Base-by-base conservation (phyloP, 2,888 invertebrate species). In the Nomada fabriciana region DNA sequence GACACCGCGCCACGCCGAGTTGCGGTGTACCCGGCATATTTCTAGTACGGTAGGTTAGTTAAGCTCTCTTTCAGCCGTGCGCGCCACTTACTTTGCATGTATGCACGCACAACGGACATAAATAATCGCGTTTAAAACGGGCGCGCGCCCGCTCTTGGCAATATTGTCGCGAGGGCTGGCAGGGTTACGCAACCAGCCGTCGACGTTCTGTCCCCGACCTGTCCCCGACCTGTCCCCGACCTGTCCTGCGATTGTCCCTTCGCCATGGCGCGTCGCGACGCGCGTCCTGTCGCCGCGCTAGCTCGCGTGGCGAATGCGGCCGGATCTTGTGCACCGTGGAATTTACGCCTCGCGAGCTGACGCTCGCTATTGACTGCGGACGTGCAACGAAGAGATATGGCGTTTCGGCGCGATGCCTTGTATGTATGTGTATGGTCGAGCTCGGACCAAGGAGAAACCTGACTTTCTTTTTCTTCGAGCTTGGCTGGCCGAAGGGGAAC, bases 31-130 rank as follows among this genome's bases (percentile, higher is more conserved):
- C 86, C 82, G 79, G 79, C 82, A 77, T 86, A 84, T 88, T 88
- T 90, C 84, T 83, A 84, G 86, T 91, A 87, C 86, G 89, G 91
- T 90, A 91, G 91, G 91, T 91, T 91, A 91, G 91, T 91, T 91
- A 90, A 88, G 88, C 82, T 82, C 88, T 87, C 88, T 86, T 89
- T 89, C 84, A 87, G 72, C 68, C 71, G 36, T 61, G 74, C 73
- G 60, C 75, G 60, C 65, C 81, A 86, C 82, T 89, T 80, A 83
- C 81, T 76, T 84, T 70, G 73, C 80, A 59, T 63, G 76, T 67
- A 69, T 50, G 75, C 70, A 80, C 76, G 75, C 82, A 78, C 83
- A 80, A 76, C 70, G 81, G 83, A 88, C 88, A 86, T 89, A 89
- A 91, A 90, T 91, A 91, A 89, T 90, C 87, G 88, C 86, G 80